These are phyloP conservation scores for Chaetophractus vellerosus DNA, from an alignment of 2,797 vertebrate genomes.

Conservation along the genomic window DNA sequence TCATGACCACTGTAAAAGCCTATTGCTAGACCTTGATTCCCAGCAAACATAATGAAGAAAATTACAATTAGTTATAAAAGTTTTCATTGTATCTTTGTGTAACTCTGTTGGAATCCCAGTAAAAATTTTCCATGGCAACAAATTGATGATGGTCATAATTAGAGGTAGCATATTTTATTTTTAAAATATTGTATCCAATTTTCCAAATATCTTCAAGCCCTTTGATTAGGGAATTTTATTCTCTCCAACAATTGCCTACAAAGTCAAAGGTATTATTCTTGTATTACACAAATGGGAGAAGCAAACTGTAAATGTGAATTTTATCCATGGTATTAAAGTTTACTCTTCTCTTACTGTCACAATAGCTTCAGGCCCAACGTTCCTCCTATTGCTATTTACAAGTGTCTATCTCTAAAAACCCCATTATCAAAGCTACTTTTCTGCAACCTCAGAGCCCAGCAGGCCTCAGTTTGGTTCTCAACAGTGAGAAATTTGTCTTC, in stretches of 20 bases:
- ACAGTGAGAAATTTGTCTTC: background rate
- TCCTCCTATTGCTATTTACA: background rate
- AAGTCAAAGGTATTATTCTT: background rate
- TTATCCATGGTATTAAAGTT: background rate
- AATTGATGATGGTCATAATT: constrained; percentile 47
- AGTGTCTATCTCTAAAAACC: background rate
- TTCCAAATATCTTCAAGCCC: background rate
- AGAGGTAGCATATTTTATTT: background rate
- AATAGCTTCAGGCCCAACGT: background rate
- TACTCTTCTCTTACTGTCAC: background rate
- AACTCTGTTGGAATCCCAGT: constrained; percentile 3
- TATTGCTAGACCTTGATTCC: constrained; percentile 33
- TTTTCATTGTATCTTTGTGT: background rate
- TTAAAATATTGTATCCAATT: background rate
- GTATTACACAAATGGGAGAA: background rate
- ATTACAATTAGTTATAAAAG: background rate
- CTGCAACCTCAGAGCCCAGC: background rate
- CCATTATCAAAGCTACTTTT: background rate
- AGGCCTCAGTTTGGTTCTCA: background rate
- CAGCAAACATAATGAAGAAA: background rate
- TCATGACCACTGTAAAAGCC: background rate
- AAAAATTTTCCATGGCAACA: constrained; percentile 29
- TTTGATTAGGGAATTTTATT: constrained; percentile 10
- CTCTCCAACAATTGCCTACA: background rate
- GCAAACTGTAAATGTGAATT: background rate